Base-by-base conservation (phyloP, 2,113 vertebrate species). In the Urocolius indicus region DNA sequence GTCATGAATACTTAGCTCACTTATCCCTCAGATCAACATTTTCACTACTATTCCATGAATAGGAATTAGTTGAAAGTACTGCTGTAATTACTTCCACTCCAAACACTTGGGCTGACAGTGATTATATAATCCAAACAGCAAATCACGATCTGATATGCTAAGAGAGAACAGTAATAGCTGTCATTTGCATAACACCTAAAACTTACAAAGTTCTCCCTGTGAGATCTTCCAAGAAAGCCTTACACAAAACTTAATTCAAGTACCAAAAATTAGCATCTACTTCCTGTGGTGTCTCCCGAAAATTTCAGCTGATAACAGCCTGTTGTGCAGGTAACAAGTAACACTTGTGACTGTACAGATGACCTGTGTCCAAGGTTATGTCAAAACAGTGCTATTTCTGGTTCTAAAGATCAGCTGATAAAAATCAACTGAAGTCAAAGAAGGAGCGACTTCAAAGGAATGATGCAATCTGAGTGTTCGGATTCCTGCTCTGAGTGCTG, bases 361-460 rank as follows among this genome's bases (percentile, higher is more conserved):
- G 32, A 51, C 69, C 48, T 63, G 22, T 5, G 27, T 20, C 62
- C 71, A 88, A 92, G 86, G 95, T 88, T 74, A 88, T 0, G 0
- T 38, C 75, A 45, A 69, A 65, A 62, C 75, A 49, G 30, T 23
- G 55, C 91, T 95, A 78, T 74, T 87, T 81, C 27, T 15, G 49
- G 41, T 55, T 87, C 26, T 54, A 12, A 54, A 36, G n/a, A 90
- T 58, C 75, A 75, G 49, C 61, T 85, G 79, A 71, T 54, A 74
- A 41, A 94, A 94, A 92, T 75, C 79, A 26, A 75, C n/a, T 71
- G 57, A 85, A 94, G 84, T 77, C 63, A 58, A 76, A 87, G 72
- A 7, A 75, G 65, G 67, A 75, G 41, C 4, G 62, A 55, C 95
- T 94, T 63, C 86, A 74, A 87, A 96, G 91, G 95, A 92, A 93